A percentile compares a stretch with the other conserved stretches of the same genome.
phyloP scores from a whole-genome alignment of 2,888 invertebrate genomes.

The Xanthorhoe designata region DNA sequence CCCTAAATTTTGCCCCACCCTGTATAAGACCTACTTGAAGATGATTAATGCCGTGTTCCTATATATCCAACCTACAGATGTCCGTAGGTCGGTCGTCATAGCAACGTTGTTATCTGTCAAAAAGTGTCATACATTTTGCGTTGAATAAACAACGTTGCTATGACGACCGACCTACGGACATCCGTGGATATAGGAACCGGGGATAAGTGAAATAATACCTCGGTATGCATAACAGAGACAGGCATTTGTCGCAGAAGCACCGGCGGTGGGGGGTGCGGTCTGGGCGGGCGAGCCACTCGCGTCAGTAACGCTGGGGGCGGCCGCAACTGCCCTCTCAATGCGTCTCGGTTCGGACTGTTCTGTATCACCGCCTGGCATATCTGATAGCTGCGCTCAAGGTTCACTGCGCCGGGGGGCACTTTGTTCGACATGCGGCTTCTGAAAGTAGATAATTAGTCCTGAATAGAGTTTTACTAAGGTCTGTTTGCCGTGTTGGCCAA shows the following conservation, averaged over 20 bases:
- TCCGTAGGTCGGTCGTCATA: too few species aligned
- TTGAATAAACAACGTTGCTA: too few species aligned
- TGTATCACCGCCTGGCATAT: constrained; percentile 97
- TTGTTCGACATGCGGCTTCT: constrained; percentile 88
- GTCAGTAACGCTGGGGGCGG: constrained; percentile 93
- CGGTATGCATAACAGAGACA: constrained; percentile 84
- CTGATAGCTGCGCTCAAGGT: constrained; percentile 97
- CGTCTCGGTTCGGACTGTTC: constrained; percentile 96
- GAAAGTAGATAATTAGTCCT: constrained; percentile 40
- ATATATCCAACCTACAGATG: too few species aligned
- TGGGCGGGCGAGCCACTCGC: constrained; percentile 68
- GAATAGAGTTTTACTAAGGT: too few species aligned
- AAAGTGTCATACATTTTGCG: too few species aligned
- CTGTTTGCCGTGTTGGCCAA: too few species aligned
- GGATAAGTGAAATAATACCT: constrained; percentile 59
- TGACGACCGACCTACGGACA: too few species aligned
- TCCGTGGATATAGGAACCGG: too few species aligned
- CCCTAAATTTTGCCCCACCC: too few species aligned
- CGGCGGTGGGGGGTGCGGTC: constrained; percentile 76
- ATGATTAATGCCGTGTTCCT: too few species aligned
- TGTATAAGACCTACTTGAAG: too few species aligned
- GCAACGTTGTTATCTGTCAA: too few species aligned
- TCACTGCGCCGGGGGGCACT: constrained; percentile 95
- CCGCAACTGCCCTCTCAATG: constrained; percentile 92
- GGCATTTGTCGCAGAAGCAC: constrained; percentile 87